Base-by-base conservation (phyloP, 2,113 vertebrate genomes). In the Triplophysa tibetana region DNA sequence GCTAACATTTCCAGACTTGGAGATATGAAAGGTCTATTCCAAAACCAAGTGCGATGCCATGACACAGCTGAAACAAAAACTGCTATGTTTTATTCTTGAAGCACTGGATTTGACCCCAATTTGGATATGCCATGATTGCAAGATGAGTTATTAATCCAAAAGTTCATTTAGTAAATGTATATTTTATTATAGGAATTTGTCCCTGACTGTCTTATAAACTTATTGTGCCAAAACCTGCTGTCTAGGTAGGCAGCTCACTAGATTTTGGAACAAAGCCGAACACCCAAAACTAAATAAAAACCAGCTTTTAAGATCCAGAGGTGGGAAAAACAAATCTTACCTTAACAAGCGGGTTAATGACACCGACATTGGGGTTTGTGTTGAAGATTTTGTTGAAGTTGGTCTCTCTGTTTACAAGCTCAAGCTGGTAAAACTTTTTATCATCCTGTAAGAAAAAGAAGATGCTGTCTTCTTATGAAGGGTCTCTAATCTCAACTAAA, bases 371-470 rank as follows among this genome's bases (percentile, higher is more conserved):
- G 80, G 97, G 97, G 86, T 93, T 98, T 89, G 97, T 91, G 89
- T 97, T 99, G 95, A 99, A 98, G 77, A 98, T 93, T 93, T 98
- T 99, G 94, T 98, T 99, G 94, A 98, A 99, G 94, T 97, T 99
- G 89, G 96, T 98, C 94, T 99, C 98, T 87, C 98, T 93, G 93
- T 98, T 98, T 91, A 99, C 95, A 89, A 99, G 94, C 86, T 99
- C 98, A 92, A 99, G 94, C 88, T 99, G 97, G 94, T 96, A 99
- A 92, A 97, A 97, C 91, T 99, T 99, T 91, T 98, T 99, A 90
- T 99, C 97, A 78, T 98, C 98, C 98, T 99, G 94, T 85, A 81
- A 85, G 91, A n/a, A 81, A 65, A 52, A 77, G 79, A 19, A 56
- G 48, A 62, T 63, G 54, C 14, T 41, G 24, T 50, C 26, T 21